Evolutionary conservation across 64 coral and sea anemone genomes (phyloP).

Genomic region (Montipora cactus): DNA sequence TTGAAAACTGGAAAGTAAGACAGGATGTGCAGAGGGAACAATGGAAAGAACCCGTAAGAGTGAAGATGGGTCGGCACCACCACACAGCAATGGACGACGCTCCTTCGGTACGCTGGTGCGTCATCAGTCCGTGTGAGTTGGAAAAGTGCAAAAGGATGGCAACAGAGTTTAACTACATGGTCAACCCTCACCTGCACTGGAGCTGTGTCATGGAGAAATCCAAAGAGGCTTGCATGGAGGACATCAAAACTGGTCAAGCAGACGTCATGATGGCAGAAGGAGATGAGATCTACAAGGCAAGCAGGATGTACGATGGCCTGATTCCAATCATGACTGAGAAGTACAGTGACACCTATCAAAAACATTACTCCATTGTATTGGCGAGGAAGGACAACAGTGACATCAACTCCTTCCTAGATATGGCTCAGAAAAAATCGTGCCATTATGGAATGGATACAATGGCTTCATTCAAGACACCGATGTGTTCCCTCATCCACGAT

Average conservation of each 20-base stretch:
- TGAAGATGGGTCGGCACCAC: no score
- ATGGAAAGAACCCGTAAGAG: background rate
- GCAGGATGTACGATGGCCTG: background rate
- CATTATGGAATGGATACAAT: constrained; percentile 49
- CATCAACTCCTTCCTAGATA: constrained; percentile 22
- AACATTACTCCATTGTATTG: constrained; percentile 60
- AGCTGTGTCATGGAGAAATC: constrained; percentile 39
- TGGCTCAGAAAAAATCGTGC: constrained; percentile 43
- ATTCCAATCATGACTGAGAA: constrained; percentile 59
- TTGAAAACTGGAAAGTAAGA: constrained; percentile 10
- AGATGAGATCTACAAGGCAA: constrained; percentile 60
- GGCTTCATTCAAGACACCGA: constrained; percentile 68
- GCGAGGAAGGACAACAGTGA: constrained; percentile 1
- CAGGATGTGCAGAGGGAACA: background rate
- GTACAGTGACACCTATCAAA: background rate
- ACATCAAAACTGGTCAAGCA: constrained; percentile 28
- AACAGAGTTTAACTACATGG: constrained; percentile 70
- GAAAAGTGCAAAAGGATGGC: constrained; percentile 75
- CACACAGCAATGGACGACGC: background rate
- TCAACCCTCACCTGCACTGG: constrained; percentile 40
- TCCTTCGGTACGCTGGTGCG: constrained; percentile 20
- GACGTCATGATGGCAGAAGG: constrained; percentile 61
- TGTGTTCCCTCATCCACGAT: constrained; percentile 67
- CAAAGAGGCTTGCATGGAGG: constrained; percentile 48
- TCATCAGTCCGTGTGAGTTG: constrained; percentile 43